Base-by-base conservation (phyloP, 2,888 invertebrate species). In the Mellilla xanthometata region DNA sequence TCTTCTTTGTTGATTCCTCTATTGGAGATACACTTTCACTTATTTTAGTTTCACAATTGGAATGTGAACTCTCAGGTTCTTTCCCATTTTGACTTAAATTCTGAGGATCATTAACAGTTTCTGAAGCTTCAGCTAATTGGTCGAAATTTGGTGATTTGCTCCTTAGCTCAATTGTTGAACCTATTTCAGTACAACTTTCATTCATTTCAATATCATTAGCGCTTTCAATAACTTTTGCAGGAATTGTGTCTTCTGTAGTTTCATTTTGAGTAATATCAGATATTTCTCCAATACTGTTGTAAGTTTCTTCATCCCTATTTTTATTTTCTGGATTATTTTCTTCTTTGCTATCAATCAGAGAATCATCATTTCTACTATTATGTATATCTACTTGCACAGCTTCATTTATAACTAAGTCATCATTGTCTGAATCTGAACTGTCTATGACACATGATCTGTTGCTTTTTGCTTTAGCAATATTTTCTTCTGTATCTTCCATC, bases 341-440 rank as follows among this genome's bases (percentile, higher is more conserved):
- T 9, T 24, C 9, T 6, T 26, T 15, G 15, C 26, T 10, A 2
- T 26, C 13, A 11, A 43, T 41, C 53, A 26, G 40, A 40, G 10
- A 2, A 33, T 34, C 13, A 36, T 31, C 1, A 32, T 55, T 39
- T 24, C 12, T 28, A 36, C 11, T 15, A 22, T 36, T 30, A 43
- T 76, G 68, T 8, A 68, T 31, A 53, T 72, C 70, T 40, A 62
- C 67, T 26, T 43, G 39, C 9, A 62, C 47, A 35, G 65, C 52
- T 49, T 69, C 52, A 46, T 65, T 68, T 4, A 68, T 56, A 31
- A 54, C 41, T 9, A 49, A 39, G 2, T 56, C 42, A 29, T 68
- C 65, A 38, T 54, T 72, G 28, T 77, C 74, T 28, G 26, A 26
- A 15, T 68, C 71, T 11, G 69, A 66, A 47, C 61, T 61, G 28